Conservation (phyloP, 1,140 invertebrate species). For the Macrocentrus cingulum region DNA sequence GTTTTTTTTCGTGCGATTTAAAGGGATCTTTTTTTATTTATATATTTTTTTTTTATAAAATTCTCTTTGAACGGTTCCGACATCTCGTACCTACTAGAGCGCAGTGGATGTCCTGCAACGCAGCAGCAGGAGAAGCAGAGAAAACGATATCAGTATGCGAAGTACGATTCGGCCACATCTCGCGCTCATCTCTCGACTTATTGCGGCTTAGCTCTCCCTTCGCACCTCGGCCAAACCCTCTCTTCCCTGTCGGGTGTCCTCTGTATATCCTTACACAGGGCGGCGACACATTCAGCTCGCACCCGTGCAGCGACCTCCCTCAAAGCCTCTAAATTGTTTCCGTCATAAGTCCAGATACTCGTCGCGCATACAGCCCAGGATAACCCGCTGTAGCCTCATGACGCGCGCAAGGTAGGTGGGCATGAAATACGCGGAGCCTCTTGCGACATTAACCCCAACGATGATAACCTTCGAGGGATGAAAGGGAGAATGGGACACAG, state of each 20-base stretch:
- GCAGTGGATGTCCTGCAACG: too few species aligned
- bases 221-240: conserved; percentile 37
- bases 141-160: conserved; percentile 58
- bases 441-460: conserved; percentile 46
- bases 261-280: conserved; percentile 19
- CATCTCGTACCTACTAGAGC: too few species aligned
- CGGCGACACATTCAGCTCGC: conserved; percentile 1
- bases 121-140: too few species aligned
- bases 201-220: conserved; percentile 55
- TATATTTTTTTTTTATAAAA: too few species aligned
- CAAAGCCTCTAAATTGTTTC: conserved; percentile 60
- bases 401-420: conserved; percentile 33
- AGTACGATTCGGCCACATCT: conserved; percentile 58
- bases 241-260: conserved; percentile 32
- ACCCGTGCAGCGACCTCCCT: conserved; percentile 30
- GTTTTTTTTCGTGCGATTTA: too few species aligned
- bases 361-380: conserved; percentile 52
- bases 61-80: too few species aligned
- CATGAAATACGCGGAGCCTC: conserved; percentile 42
- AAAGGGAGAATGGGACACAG: conserved; percentile 9
- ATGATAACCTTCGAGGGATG: conserved; percentile 35
- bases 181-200: conserved; percentile 59
- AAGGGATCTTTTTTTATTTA: too few species aligned
- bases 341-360: conserved; percentile 60
- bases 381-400: conserved; percentile 45